These are phyloP conservation scores for Falco columbarius DNA, from an alignment of 2,797 vertebrate species.

Conservation along the genomic window DNA sequence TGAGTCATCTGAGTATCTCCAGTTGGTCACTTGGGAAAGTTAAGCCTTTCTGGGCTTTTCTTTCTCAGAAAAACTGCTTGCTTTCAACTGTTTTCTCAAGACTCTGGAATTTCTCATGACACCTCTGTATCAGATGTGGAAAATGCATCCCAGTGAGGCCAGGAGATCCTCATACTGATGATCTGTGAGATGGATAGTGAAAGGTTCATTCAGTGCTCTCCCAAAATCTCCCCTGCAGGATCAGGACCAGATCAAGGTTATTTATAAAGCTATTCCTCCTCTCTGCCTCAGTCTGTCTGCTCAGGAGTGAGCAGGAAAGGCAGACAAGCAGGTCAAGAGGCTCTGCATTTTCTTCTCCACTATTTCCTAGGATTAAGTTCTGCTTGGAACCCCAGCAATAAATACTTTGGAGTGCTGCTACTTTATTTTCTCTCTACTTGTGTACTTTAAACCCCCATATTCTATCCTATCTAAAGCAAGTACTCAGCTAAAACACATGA, in stretches of 20 bases:
- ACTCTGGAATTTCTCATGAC: not conserved
- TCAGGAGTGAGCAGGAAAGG: not conserved
- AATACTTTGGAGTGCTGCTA: not conserved
- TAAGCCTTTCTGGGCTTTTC: not conserved
- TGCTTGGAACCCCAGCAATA: not conserved
- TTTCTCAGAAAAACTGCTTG: not conserved
- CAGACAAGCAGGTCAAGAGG: not conserved
- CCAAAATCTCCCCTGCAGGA: not conserved
- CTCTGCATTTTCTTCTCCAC: not conserved
- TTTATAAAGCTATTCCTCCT: not conserved
- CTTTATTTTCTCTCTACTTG: not conserved
- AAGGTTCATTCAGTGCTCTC: not conserved
- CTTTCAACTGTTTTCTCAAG: not conserved
- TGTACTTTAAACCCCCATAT: not conserved
- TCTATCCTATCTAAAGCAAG: not conserved
- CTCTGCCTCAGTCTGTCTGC: fast-evolving
- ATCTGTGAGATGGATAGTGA: not conserved
- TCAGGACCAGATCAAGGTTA: not conserved
- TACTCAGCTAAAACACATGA: not conserved
- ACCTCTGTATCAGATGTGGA: not conserved
- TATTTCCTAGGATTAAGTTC: not conserved
- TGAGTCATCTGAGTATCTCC: not conserved
- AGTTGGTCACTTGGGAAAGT: not conserved
- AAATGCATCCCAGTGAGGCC: not conserved
- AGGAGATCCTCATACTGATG: not conserved